phyloP scores from a whole-genome alignment of 2,888 invertebrate species.

The Endotricha flammealis region DNA sequence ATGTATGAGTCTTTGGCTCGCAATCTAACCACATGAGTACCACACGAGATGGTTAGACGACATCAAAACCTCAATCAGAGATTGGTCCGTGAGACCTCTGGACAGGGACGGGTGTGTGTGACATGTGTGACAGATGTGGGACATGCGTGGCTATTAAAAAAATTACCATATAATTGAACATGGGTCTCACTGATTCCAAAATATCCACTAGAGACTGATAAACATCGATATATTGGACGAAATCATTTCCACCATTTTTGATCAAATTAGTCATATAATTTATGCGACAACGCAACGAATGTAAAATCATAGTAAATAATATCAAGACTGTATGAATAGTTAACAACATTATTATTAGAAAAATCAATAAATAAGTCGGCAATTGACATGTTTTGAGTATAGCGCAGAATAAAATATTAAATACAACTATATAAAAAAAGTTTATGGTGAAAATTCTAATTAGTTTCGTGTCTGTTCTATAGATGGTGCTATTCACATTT shows the following conservation, averaged over 20 bases:
- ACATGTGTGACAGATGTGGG: too few relatives aligned
- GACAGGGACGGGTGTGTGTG: too few relatives aligned
- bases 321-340: constrained; percentile 11
- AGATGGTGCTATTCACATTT: constrained; percentile 1
- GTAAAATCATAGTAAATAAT: constrained; percentile 12
- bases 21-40: too few relatives aligned
- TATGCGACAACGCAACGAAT: constrained; percentile 11
- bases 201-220: constrained; percentile 10
- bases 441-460: neutral
- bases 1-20: too few relatives aligned
- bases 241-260: constrained; percentile 1
- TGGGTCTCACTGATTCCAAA: constrained; percentile 3
- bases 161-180: neutral
- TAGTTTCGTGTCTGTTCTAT: constrained; percentile 5
- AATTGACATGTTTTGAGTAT: constrained; percentile 1
- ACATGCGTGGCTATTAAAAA: too few relatives aligned
- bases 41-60: too few relatives aligned
- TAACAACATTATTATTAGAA: constrained; percentile 4
- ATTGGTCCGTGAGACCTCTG: too few relatives aligned
- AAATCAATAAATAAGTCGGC: neutral
- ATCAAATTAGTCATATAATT: constrained; percentile 5
- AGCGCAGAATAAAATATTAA: constrained; percentile 1
- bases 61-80: too few relatives aligned
- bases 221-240: constrained; percentile 3
- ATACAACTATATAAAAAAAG: neutral